Base-by-base conservation (phyloP, 2,113 vertebrate genomes). In the Erythrolamprus reginae region DNA sequence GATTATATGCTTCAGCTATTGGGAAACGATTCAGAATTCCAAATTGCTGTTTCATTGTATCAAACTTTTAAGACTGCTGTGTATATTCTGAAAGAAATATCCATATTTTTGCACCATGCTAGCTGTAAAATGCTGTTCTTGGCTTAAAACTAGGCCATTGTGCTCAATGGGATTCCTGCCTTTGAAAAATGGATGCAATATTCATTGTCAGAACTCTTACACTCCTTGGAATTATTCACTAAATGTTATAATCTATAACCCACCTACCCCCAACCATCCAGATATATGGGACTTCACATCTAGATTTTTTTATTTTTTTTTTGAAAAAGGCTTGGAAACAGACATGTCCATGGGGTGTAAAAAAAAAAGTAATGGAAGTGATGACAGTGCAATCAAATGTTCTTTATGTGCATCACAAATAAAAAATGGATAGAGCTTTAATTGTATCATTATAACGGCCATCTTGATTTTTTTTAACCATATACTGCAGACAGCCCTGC, bases 11-110 rank as follows among this genome's bases (percentile, higher is more conserved):
- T 53, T n/a, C 90, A 93, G 82, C 89, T 93, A 94, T 55, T 94
- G 94, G 93, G 93, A 96, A 96, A 95, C 90, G 96, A 93, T 93
- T 93, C 91, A 88, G 92, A 93, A 91, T 90, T 94, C 61, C 88
- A 93, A 95, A 93, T 94, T 21, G 1, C 33, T 93, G 47, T 88
- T 94, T 96, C 84, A 51, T 93, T 93, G 53, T n/a, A 42, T 94
- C 86, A 93, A 50, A 87, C 91, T 94, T 95, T 93, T 93, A 93
- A 94, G 83, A n/a, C 91, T 51, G 93, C 52, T 89, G 48, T 88
- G 51, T 24, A 1, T 93, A 93, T 87, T 90, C 91, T 56, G 42
- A 92, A 87, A 92, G 10, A 95, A 95, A 92, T 92, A 93, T 90
- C 89, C 91, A n/a, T 82, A 53, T 6, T 92, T 94, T 70, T 92